Evolutionary conservation across 2,888 invertebrate species (phyloP), one percentile per base, ranked within the genome.

Genomic region (Cenopis cana): DNA sequence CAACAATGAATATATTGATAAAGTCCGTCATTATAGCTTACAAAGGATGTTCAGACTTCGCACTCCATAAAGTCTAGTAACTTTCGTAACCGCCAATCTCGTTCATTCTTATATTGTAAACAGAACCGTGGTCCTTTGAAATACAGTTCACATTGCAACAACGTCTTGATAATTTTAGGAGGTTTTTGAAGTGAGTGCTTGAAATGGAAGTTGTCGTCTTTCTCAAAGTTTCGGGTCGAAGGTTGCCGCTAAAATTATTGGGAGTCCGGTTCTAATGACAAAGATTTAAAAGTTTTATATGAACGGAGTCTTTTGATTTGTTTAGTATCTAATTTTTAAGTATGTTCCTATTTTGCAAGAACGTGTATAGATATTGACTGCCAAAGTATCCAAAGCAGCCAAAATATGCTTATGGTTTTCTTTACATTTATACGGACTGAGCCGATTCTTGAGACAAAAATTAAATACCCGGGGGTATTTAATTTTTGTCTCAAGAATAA

Each of bases 171-270:
- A 18, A 46, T n/a, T 14, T 14, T 36, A 18, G 5, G 52, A n/a
- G 49, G 36, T 50, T 50, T 14, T 14, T 9, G 52, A 38, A 62
- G 17, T 14, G 20, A 54, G 5, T n/a, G n/a, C 5, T 54, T 10
- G 20, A 54, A 46, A 61, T 68, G 41, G 29, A 54, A 60, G 68
- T 68, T 68, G 41, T 68, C 67, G 38, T 38, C 29, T 68, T 59
- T 24, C 24, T 17, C 24, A 29, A 68, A 68, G 59, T 68, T 60
- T 29, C 2, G 41, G 46, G 38, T 38, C 38, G 60, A 59, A n/a
- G n/a, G 5, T 46, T n/a, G 50, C 24, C 18, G 67, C 36, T 52
- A 41, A 68, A 52, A 60, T 68, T 60, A 60, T 57, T 57, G 60
- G 8, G 20, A 36, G n/a, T 29, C 18, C 36, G 10, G 68, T 68